Base-by-base conservation (phyloP, 2,797 vertebrate species). In the Propithecus deckenii region DNA sequence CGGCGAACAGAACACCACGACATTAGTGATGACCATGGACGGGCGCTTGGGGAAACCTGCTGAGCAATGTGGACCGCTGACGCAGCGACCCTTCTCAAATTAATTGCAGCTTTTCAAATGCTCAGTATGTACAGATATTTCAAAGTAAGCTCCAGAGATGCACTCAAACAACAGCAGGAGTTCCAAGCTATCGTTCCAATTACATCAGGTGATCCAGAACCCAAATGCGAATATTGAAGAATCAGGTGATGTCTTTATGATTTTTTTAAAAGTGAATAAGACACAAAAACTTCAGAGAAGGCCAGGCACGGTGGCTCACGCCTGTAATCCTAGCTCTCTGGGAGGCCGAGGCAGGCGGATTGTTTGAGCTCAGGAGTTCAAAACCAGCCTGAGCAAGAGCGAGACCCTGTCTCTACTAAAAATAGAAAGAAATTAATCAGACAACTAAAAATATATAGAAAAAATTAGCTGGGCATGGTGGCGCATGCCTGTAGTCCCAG, bases 11-110 rank as follows among this genome's bases (percentile, higher is more conserved):
- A 97, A 78, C 18, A 23, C 43, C 8, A 50, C 55, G 30, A 90
- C 85, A 25, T 81, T 71, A 94, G 67, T 63, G 65, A 87, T 43
- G 72, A 71, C 71, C 93, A 43, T 55, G 46, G 67, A n/a, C 43
- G 50, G 30, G 43, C 41, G 65, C 85, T 79, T 86, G 75, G 65
- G 76, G 46, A 95, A 96, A 95, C 7, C 48, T 83, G 76, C 65
- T 93, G 84, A 94, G 35, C 67, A 72, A 43, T 72, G 81, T 72
- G 79, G 46, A 83, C 86, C 91, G 89, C 43, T 83, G 92, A 91
- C 96, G 95, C 92, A 94, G 86, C 83, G 93, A 90, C 75, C 15
- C 76, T 87, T 95, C 57, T 86, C 91, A 91, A 88, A 95, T 97
- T 92, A 94, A 83, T 96, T 93, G 95, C 74, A 88, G 61, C 38